Evolutionary conservation across 37 sponge, comb jelly and placozoan species (phyloP), one percentile per base, ranked within the genome.

Genomic region (Cliona cf. orientalis): DNA sequence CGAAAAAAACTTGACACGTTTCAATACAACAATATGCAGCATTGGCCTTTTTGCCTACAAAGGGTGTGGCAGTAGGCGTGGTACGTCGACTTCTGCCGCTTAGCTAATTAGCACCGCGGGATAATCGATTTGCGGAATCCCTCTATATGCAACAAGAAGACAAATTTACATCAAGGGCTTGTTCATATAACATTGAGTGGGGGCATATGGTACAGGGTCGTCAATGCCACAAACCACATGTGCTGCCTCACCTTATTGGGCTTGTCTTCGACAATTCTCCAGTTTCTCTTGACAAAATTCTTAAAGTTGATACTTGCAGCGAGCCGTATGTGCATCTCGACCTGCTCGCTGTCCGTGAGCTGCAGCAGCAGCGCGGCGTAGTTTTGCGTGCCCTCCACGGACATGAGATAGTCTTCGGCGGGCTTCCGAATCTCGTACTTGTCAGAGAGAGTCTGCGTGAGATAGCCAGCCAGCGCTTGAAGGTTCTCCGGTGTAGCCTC

Each of bases 251-350:
- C 77, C 34, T 68, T 83, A 53, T 80, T 62, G 29, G 69, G 46
- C 56, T 63, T 44, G 22, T 82, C 93, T 22, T 86, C 85, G 25
- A 80, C 88, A 7, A 91, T 57, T 12, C 91, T 72, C 99, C 99
- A 99, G 71, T 97, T 83, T 14, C 90, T 72, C 89, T 92, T 94
- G 14, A 99, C 84, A 60, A 88, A 92, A 66, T 99, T 99, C 92
- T 99, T 99, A 78, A 99, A 99, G 28, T 91, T 85, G 35, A 99
- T 91, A 21, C 94, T 76, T 22, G 95, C 95, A 35, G 94, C 91
- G 45, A 90, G 84, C 0, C 93, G 79, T 9, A 89, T 85, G 46
- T 62, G 46, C 41, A 79, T 28, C 35, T 87, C 81, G 0, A 77
- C 69, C 0, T 73, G 60, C 40, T 84, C 81, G 3, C 44, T 42